Evolutionary conservation across 2,113 vertebrate genomes (phyloP).

Genomic region (Benitochromis conjunctus): DNA sequence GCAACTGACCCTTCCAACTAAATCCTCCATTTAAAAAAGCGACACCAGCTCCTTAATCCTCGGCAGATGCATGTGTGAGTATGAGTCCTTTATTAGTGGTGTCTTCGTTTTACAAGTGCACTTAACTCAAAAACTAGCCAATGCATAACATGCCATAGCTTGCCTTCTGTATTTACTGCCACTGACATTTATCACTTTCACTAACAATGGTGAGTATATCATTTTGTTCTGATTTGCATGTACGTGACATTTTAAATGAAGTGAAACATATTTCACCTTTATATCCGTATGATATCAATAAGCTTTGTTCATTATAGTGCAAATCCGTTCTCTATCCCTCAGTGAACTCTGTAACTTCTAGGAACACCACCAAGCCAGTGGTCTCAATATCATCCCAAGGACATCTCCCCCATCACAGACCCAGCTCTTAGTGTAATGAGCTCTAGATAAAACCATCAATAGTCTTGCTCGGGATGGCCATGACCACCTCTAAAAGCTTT

Average conservation of each 20-base stretch:
- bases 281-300: background rate
- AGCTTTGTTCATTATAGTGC: background rate
- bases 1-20: constrained; percentile 56
- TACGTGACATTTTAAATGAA: background rate
- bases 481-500: constrained; percentile 75
- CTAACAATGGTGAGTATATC: constrained; percentile 36
- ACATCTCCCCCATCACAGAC: constrained; percentile 53
- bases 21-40: constrained; percentile 58
- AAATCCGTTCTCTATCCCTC: background rate
- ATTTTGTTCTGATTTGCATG: background rate
- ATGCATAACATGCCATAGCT: constrained; percentile 21
- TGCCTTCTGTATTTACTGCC: constrained; percentile 17
- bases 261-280: background rate
- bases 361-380: constrained; percentile 1
- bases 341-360: constrained; percentile 15
- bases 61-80: constrained; percentile 84
- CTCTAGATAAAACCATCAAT: constrained; percentile 75
- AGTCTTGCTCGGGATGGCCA: constrained; percentile 59
- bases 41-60: constrained; percentile 54
- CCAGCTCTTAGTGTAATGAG: constrained; percentile 78
- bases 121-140: background rate
- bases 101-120: constrained; percentile 12
- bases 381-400: constrained; percentile 72
- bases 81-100: constrained; percentile 62
- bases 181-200: constrained; percentile 42